Conservation (phyloP, 2,888 invertebrate species). For the Mesorhabditis belari region DNA sequence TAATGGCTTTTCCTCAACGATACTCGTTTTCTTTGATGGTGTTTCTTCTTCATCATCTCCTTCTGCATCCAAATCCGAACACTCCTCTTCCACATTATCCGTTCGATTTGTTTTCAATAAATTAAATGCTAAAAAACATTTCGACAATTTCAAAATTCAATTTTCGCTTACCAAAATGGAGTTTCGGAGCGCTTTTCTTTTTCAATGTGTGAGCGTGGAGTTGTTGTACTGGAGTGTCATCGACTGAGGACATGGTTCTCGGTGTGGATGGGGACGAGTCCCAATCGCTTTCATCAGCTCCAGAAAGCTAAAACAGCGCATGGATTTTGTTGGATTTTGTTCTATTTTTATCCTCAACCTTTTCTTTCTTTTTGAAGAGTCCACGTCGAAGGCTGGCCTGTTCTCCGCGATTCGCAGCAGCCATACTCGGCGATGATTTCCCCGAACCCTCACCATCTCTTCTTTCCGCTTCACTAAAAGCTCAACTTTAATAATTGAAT, state of each 20-base stretch:
- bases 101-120: slow-evolving; percentile 42
- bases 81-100: slow-evolving; percentile 53
- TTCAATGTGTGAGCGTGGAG: slow-evolving; percentile 26
- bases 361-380: slow-evolving; percentile 48
- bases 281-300: slow-evolving; percentile 36
- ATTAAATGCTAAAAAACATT: slow-evolving; percentile 42
- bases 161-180: slow-evolving; percentile 53
- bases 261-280: slow-evolving; percentile 51
- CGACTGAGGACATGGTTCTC: slow-evolving; percentile 36
- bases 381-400: slow-evolving; percentile 46
- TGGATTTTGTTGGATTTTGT: background rate
- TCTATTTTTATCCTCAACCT: slow-evolving; percentile 6
- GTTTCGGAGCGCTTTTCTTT: slow-evolving; percentile 56
- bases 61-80: slow-evolving; percentile 39
- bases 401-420: slow-evolving; percentile 16
- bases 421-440: slow-evolving; percentile 18
- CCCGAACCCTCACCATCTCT: slow-evolving; percentile 20
- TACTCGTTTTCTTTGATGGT: background rate
- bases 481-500: no score
- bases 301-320: background rate
- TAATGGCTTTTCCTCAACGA: background rate
- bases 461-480: background rate
- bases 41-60: background rate
- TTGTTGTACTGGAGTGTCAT: slow-evolving; percentile 24
- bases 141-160: background rate